A percentile compares a stretch with the other conserved stretches of the same genome.
Conservation (phyloP, 2,113 vertebrate genomes). For the Papio anubis region DNA sequence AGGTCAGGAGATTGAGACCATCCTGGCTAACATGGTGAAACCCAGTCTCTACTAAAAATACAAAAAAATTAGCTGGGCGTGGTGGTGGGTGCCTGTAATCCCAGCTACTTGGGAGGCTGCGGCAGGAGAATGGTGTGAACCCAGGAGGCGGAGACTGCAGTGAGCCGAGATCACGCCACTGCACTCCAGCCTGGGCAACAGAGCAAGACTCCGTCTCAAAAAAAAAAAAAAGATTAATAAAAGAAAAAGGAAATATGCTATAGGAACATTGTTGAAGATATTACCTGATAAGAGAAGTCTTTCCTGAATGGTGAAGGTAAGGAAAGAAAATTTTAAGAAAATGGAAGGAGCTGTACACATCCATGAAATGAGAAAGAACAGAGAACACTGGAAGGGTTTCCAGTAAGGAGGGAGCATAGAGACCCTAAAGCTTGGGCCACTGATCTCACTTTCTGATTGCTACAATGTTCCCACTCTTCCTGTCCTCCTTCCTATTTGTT, state of each 20-base stretch:
- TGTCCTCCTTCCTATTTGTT: background rate
- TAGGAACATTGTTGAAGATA: background rate
- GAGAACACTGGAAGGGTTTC: background rate
- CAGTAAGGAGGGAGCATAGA: background rate
- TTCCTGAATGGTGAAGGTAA: background rate
- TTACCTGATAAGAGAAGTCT: background rate
- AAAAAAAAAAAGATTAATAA: background rate
- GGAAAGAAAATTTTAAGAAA: background rate
- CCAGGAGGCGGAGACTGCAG: too few relatives aligned
- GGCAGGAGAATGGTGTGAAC: too few relatives aligned
- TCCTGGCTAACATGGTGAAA: too few relatives aligned
- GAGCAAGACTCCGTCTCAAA: too few relatives aligned
- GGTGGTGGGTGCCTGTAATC: too few relatives aligned
- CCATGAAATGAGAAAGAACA: background rate
- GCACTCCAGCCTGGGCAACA: too few relatives aligned
- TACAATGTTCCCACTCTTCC: background rate
- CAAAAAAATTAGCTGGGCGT: too few relatives aligned
- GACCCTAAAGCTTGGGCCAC: background rate
- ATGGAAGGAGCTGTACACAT: background rate
- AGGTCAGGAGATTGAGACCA: too few relatives aligned
- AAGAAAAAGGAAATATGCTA: background rate
- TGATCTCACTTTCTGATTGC: background rate
- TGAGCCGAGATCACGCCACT: accelerated
- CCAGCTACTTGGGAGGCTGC: too few relatives aligned
- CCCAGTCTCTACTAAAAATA: too few relatives aligned